A percentile compares a stretch with the other conserved stretches of the same genome.
Evolutionary conservation across 2,797 vertebrate species (phyloP).

Genomic region (Diceros bicornis): DNA sequence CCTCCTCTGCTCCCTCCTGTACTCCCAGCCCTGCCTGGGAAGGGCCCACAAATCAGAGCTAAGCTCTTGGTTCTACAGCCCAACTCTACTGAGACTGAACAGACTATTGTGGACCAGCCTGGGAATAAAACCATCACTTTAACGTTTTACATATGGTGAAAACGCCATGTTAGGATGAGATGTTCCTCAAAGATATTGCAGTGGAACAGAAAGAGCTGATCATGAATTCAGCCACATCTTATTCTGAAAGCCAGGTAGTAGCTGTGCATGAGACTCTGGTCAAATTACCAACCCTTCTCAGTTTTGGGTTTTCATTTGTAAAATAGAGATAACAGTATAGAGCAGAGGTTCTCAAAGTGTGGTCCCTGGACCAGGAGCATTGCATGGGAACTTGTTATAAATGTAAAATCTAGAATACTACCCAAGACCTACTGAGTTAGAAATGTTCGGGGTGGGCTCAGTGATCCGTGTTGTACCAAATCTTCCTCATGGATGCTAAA

Average conservation of each 20-base stretch:
- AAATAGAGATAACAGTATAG: neutral
- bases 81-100: neutral
- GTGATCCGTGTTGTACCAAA: neutral
- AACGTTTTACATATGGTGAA: neutral
- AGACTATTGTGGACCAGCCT: neutral
- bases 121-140: neutral
- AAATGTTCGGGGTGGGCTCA: neutral
- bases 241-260: constrained; percentile 9
- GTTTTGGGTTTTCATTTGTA: neutral
- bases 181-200: neutral
- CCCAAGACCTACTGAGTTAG: neutral
- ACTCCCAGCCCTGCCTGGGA: neutral
- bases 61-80: neutral
- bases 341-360: neutral
- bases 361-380: neutral
- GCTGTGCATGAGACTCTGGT: neutral
- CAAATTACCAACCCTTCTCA: neutral
- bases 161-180: neutral
- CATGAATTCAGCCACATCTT: neutral
- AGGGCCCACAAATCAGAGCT: neutral
- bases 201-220: neutral
- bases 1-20: neutral
- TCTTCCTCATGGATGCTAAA: neutral
- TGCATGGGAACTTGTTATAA: neutral
- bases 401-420: neutral